Percentiles rank a stretch among this genome's conserved stretches.
phyloP scores from a whole-genome alignment of 2,888 invertebrate species.

The Nomada fucata region DNA sequence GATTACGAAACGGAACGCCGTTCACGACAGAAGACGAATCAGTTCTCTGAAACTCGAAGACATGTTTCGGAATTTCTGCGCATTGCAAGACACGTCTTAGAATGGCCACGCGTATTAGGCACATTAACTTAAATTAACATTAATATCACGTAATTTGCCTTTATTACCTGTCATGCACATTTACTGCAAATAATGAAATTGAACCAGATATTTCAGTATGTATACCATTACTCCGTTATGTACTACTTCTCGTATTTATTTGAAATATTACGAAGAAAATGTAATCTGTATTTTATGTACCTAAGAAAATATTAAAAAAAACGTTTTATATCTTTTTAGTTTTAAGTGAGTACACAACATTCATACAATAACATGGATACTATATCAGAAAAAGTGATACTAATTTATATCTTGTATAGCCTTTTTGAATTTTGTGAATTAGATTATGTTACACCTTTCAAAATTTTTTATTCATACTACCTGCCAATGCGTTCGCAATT shows the following conservation, averaged over 20 bases:
- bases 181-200: background rate
- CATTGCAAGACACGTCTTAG: constrained; percentile 49
- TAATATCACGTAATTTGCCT: background rate
- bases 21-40: constrained; percentile 49
- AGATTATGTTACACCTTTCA: background rate
- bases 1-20: constrained; percentile 59
- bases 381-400: too few relatives aligned
- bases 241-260: background rate
- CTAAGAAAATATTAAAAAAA: background rate
- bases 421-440: background rate
- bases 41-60: constrained; percentile 29
- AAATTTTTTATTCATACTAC: background rate
- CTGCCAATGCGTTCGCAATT: background rate
- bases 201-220: background rate
- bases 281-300: background rate
- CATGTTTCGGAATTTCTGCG: constrained; percentile 54
- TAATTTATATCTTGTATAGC: background rate
- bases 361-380: background rate
- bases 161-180: background rate
- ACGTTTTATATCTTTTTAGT: background rate
- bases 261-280: background rate
- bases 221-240: background rate
- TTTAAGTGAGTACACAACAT: too few relatives aligned
- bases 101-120: constrained; percentile 14
- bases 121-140: constrained; percentile 20